Conservation (phyloP, 2,113 vertebrate species). For the Rostratula benghalensis region DNA sequence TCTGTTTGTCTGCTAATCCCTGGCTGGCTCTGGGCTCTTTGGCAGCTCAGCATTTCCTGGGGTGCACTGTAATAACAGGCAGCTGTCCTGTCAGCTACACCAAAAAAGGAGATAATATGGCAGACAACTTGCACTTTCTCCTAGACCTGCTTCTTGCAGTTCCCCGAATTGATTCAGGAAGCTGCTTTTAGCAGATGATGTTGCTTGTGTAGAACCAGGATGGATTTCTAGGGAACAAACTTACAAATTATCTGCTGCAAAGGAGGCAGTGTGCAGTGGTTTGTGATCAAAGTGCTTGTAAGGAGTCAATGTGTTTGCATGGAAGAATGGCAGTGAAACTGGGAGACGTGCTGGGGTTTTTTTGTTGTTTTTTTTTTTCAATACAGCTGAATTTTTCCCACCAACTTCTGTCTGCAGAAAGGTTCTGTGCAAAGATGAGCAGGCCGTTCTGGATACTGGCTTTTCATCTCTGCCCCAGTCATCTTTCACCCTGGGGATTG, state of each 20-base stretch:
- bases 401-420: neutral
- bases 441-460: neutral
- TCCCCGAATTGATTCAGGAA: conserved; percentile 1
- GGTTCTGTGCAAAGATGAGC: neutral
- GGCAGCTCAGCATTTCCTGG: conserved; percentile 76
- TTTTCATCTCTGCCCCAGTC: neutral
- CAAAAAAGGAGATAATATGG: conserved; percentile 72
- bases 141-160: neutral
- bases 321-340: neutral
- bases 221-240: conserved; percentile 13
- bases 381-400: neutral
- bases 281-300: neutral
- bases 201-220: neutral
- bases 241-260: neutral
- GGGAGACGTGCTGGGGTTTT: neutral
- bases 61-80: conserved; percentile 76
- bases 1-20: conserved; percentile 76
- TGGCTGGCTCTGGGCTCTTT: conserved; percentile 57
- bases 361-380: too few relatives aligned
- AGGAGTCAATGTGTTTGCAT: neutral
- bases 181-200: neutral
- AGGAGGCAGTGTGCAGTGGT: neutral
- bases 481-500: neutral
- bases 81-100: conserved; percentile 75
- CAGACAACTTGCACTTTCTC: conserved; percentile 48